Conservation (phyloP, 2,888 invertebrate species). For the Oxycera nigricornis region DNA sequence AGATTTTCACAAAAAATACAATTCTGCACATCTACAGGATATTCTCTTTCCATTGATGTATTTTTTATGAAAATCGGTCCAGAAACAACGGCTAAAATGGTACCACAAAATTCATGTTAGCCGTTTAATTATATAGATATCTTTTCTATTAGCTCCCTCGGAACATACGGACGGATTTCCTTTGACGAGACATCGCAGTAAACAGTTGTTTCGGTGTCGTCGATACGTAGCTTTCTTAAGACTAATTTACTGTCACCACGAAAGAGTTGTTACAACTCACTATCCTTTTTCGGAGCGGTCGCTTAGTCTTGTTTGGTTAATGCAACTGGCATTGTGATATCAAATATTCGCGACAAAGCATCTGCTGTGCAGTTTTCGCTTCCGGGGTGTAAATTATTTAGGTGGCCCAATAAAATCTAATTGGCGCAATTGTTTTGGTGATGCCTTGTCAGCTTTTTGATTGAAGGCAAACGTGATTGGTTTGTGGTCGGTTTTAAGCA, state of each 20-base stretch:
- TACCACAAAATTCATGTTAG: no score
- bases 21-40: no score
- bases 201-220: constrained; percentile 31
- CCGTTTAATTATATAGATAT: no score
- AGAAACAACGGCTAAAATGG: no score
- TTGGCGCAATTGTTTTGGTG: constrained; percentile 54
- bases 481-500: constrained; percentile 49
- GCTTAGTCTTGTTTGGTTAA: no score
- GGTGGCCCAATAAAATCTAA: constrained; percentile 47
- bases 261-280: constrained; percentile 35
- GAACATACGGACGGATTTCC: constrained; percentile 44
- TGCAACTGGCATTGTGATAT: no score
- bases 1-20: no score
- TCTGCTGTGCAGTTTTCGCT: neutral
- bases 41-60: no score
- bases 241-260: neutral
- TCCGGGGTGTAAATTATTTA: neutral
- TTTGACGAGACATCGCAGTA: constrained; percentile 42
- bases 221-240: constrained; percentile 7
- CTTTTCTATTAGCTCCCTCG: constrained; percentile 40
- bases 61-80: no score
- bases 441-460: constrained; percentile 51
- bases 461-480: constrained; percentile 52
- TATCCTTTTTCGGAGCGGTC: constrained; percentile 38
- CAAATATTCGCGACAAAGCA: no score